phyloP scores from a whole-genome alignment of 2,113 vertebrate species.

The Gnathonemus echidnorhynchus region DNA sequence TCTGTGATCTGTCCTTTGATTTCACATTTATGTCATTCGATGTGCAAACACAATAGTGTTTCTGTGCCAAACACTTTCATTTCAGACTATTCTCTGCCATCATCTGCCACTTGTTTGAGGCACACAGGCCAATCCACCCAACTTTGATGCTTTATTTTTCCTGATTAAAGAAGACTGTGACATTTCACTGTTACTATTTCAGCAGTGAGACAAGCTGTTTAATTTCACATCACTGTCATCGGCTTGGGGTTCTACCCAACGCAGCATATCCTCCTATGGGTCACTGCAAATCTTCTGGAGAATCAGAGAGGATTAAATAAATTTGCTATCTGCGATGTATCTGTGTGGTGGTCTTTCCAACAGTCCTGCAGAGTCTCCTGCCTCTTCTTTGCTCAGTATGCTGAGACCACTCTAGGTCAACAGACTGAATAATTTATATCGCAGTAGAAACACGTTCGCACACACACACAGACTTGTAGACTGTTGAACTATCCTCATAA shows the following conservation, averaged over 20 bases:
- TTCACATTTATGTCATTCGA: neutral
- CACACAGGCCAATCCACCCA: neutral
- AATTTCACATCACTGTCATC: neutral
- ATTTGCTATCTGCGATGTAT: neutral
- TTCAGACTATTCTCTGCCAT: neutral
- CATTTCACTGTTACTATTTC: neutral
- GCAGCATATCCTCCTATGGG: neutral
- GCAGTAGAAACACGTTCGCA: conserved; percentile 29
- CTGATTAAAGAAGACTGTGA: neutral
- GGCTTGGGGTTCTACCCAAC: neutral
- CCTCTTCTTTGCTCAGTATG: conserved; percentile 61
- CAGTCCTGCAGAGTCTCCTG: conserved; percentile 40
- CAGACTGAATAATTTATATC: conserved; percentile 62
- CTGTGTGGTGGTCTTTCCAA: conserved; percentile 27
- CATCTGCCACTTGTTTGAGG: neutral
- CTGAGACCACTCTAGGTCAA: conserved; percentile 64
- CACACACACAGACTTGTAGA: conserved; percentile 11
- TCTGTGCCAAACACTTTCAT: neutral
- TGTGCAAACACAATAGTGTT: neutral
- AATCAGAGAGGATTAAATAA: neutral
- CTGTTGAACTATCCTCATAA: neutral
- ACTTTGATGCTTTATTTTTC: neutral
- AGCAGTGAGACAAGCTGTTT: neutral
- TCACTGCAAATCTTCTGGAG: neutral
- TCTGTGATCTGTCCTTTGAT: neutral